A percentile compares a stretch with the other conserved stretches of the same genome.
Conservation (phyloP, 2,113 vertebrate genomes). For the Brachypodius melanocephalos region DNA sequence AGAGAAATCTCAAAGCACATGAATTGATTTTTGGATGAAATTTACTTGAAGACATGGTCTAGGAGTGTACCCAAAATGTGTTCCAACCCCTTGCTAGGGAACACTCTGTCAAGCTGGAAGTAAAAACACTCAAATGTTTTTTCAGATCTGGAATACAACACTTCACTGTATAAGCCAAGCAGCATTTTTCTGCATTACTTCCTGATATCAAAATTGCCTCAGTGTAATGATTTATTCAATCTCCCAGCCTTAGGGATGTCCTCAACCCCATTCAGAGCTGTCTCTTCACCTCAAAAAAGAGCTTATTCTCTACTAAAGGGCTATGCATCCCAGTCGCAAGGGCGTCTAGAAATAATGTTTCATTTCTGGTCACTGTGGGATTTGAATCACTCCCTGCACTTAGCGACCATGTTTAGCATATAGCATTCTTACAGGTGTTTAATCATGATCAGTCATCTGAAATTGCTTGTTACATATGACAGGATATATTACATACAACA, state of each 20-base stretch:
- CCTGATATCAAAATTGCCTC: background rate
- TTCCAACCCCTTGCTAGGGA: background rate
- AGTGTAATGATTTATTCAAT: background rate
- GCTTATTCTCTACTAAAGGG: background rate
- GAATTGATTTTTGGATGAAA: background rate
- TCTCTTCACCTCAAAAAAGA: background rate
- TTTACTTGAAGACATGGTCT: background rate
- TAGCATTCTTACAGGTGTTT: background rate
- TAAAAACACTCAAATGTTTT: background rate
- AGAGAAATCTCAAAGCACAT: background rate
- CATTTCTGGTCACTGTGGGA: background rate
- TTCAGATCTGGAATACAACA: background rate
- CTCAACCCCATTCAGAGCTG: background rate
- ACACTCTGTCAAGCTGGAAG: background rate
- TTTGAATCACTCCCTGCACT: background rate
- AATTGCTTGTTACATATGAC: background rate
- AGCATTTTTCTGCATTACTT: background rate
- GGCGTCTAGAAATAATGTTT: background rate
- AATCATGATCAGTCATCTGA: background rate
- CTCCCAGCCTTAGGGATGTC: background rate
- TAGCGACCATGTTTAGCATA: background rate
- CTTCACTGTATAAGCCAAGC: background rate
- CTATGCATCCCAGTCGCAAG: background rate
- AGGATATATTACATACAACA: background rate
- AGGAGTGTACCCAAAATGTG: background rate